Conservation (phyloP, 1,140 invertebrate genomes). For the Bombus huntii region DNA sequence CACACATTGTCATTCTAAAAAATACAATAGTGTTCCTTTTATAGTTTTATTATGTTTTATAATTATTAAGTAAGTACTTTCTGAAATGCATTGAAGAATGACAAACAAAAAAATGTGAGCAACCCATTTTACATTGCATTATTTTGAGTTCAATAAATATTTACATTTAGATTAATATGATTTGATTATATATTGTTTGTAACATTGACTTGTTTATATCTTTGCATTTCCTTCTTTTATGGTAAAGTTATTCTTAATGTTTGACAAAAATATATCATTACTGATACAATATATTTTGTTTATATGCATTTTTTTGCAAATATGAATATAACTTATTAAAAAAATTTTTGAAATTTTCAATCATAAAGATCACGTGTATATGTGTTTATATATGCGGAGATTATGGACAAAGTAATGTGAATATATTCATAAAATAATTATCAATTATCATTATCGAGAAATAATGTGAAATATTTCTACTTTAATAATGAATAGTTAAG, state of each 20-base stretch:
- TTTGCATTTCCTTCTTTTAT: background rate
- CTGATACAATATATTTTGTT: background rate
- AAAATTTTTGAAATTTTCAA: background rate
- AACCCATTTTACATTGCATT: conserved; percentile 27
- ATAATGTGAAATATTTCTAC: background rate
- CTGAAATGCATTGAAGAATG: background rate
- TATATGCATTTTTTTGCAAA: background rate
- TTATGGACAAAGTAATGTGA: background rate
- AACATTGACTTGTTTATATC: background rate
- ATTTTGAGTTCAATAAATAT: conserved; percentile 28
- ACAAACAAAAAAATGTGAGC: background rate
- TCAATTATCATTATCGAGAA: background rate
- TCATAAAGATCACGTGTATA: background rate
- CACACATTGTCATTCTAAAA: conserved; percentile 24
- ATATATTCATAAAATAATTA: background rate
- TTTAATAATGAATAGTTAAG: background rate
- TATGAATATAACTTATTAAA: background rate
- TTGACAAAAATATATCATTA: background rate
- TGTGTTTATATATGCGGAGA: background rate
- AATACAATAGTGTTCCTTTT: background rate
- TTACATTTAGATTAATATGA: conserved; percentile 6
- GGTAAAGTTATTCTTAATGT: conserved; percentile 5
- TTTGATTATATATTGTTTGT: background rate
- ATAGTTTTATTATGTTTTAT: conserved; percentile 1
- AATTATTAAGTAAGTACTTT: background rate